phyloP scores from a whole-genome alignment of 2,113 vertebrate species.

The Perca schrenkii region DNA sequence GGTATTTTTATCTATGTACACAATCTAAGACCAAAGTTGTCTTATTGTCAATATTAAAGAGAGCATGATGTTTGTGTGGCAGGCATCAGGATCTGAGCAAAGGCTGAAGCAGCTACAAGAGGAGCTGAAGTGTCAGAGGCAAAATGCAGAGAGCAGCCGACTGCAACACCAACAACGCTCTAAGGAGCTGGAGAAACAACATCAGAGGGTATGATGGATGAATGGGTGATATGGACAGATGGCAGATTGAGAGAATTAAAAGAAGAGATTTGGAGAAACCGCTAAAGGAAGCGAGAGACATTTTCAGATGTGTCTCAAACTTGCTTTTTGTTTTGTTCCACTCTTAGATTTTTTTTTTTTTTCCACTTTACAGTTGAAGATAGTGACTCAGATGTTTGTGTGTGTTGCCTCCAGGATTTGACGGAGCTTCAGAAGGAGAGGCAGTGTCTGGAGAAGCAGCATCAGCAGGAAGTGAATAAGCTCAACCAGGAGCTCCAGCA shows the following conservation, averaged over 20 bases:
- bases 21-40: background rate
- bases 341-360: too few species aligned
- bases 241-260: background rate
- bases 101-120: constrained; percentile 84
- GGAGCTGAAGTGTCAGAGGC: constrained; percentile 85
- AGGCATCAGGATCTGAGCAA: constrained; percentile 80
- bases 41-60: background rate
- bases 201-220: constrained; percentile 80
- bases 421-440: constrained; percentile 81
- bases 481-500: constrained; percentile 85
- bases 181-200: constrained; percentile 84
- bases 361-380: background rate
- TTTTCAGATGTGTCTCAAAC: background rate
- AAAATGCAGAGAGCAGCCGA: constrained; percentile 84
- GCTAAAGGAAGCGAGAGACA: background rate
- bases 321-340: background rate
- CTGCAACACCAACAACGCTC: constrained; percentile 81
- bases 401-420: constrained; percentile 73
- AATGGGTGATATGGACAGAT: background rate
- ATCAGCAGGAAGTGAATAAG: constrained; percentile 82
- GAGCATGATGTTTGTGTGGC: constrained; percentile 17
- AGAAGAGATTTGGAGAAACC: background rate
- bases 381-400: background rate
- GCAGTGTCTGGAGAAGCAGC: constrained; percentile 78
- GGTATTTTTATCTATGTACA: background rate